phyloP scores from a whole-genome alignment of 2,888 invertebrate species.

The Acrobeloides nanus region DNA sequence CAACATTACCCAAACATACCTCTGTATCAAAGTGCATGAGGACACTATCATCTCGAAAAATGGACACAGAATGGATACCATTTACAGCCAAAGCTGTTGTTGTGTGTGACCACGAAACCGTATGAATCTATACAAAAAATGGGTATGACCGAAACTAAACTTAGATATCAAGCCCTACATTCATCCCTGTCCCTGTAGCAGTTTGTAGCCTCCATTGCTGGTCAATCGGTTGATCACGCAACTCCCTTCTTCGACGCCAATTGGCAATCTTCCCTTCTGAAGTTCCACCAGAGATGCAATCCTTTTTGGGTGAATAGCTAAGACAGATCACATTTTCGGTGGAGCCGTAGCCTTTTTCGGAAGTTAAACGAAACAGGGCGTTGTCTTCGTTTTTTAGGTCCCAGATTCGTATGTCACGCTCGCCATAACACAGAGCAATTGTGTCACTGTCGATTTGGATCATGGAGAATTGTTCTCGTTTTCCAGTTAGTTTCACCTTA shows the following conservation, averaged over 20 bases:
- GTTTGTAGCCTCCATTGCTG: conserved; percentile 74
- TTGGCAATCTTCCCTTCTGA: conserved; percentile 37
- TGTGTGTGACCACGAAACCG: conserved; percentile 40
- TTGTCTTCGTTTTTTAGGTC: conserved; percentile 88
- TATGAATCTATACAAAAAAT: conserved; percentile 26
- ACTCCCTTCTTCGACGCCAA: conserved; percentile 32
- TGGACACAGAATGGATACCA: conserved; percentile 59
- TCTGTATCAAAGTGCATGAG: conserved; percentile 19
- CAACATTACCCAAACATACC: conserved; percentile 8
- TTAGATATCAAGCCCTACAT: not conserved
- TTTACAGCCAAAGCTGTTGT: conserved; percentile 56
- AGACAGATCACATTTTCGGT: conserved; percentile 56
- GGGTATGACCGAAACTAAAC: not conserved
- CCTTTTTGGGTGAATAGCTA: conserved; percentile 27
- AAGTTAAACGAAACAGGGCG: conserved; percentile 65
- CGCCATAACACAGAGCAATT: conserved; percentile 72
- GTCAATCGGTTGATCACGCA: conserved; percentile 57
- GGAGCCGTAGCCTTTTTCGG: conserved; percentile 58
- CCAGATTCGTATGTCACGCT: conserved; percentile 68
- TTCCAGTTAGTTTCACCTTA: conserved; percentile 72
- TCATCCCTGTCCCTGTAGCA: conserved; percentile 57
- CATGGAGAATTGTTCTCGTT: conserved; percentile 55
- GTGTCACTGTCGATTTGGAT: conserved; percentile 69
- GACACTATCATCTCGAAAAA: conserved; percentile 59
- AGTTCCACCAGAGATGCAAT: conserved; percentile 44